Evolutionary conservation across 2,797 vertebrate genomes (phyloP), one percentile per base, ranked within the genome.

Genomic region (Poeciliopsis infans): DNA sequence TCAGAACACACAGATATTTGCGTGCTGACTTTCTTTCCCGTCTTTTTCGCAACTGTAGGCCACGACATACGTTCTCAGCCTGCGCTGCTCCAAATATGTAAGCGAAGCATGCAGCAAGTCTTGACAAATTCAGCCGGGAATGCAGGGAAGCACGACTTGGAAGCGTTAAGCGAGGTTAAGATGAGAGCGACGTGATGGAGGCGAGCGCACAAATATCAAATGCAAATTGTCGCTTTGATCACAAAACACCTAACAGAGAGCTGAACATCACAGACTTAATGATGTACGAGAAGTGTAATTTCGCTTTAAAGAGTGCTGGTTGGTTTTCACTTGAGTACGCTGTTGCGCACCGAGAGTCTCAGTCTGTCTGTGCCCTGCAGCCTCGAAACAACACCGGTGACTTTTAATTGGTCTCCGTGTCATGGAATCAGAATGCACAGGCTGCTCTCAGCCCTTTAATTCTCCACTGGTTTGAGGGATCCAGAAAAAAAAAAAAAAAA

Each of bases 361-460:
- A 83, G 86, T 85, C 84, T 85, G 83, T 84, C 87, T 91, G 83
- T 89, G 87, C 91, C 93, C 91, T 81, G 88, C 84, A 91, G 91
- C 86, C 80, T 79, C 57, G 76, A 79, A 70, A 88, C 86, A 85
- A 88, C 89, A 83, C 76, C 61, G 73, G 79, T 79, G 88, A 91
- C 86, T 89, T 86, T 87, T 93, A 94, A 93, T 94, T 93, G 92
- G 91, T 85, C 88, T 88, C 88, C 79, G 80, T 85, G 84, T 91
- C 87, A 79, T 76, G 77, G 79, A 88, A 92, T 92, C 83, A 83
- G 86, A 91, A 92, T 91, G 88, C 86, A 90, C 76, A 91, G 79
- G 51, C 70, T 79, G 80, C 73, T 85, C 77, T 81, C 70, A 89
- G 89, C 85, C 83, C 77, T 89, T 89, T 89, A 89, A 92, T 86